Percentiles rank a stretch among this genome's conserved stretches.
Conservation (phyloP, 2,888 invertebrate genomes). For the Zootermopsis nevadensis region DNA sequence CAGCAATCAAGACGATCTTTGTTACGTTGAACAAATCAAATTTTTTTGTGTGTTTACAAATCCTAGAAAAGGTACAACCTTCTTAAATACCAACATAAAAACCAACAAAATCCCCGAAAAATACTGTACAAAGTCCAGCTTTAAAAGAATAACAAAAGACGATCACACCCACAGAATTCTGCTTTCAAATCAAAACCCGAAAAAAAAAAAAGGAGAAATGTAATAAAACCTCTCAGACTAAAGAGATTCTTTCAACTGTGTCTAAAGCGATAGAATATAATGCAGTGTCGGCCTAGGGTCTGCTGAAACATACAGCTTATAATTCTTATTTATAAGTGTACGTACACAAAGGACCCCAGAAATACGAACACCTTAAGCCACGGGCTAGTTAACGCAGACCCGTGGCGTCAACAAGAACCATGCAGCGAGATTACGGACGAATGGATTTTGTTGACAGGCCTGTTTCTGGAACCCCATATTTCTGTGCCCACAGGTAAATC, state of each 20-base stretch:
- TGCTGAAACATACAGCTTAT: no score
- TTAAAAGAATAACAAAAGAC: not conserved
- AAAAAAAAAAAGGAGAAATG: not conserved
- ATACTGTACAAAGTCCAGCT: not conserved
- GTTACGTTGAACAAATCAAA: not conserved
- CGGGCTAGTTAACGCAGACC: no score
- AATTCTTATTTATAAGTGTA: no score
- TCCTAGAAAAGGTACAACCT: not conserved
- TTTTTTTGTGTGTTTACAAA: not conserved
- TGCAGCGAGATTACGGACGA: no score
- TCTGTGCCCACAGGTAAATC: no score
- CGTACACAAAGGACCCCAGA: no score
- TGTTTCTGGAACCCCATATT: no score
- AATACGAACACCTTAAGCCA: no score
- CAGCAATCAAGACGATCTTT: not conserved
- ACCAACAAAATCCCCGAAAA: not conserved
- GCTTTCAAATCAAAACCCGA: not conserved
- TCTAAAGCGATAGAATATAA: not conserved
- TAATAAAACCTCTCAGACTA: not conserved
- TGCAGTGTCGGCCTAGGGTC: no score
- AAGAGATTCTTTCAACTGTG: not conserved
- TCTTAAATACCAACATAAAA: not conserved
- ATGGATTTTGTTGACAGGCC: no score
- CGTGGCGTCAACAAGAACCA: no score
- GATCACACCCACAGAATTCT: not conserved